These are phyloP conservation scores for Subanguina moxae DNA, from an alignment of 1,140 invertebrate species.

Conservation along the genomic window DNA sequence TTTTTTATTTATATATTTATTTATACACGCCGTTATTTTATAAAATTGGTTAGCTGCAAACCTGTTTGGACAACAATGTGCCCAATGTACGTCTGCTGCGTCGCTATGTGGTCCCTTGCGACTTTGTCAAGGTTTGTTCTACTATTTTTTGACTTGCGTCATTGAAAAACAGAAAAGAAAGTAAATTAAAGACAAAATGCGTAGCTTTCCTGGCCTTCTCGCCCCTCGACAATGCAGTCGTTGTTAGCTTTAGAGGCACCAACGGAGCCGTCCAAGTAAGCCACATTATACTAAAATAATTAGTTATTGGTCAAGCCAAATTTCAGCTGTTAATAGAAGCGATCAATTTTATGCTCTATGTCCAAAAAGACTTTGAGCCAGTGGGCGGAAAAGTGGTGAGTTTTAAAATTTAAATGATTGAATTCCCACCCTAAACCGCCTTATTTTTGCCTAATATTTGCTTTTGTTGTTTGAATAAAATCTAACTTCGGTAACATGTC, in stretches of 20 bases:
- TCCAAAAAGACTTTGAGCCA: conserved; percentile 44
- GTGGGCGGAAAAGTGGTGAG: conserved; percentile 33
- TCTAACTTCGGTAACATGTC: too few relatives aligned
- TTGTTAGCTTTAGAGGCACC: conserved; percentile 38
- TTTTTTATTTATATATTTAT: too few relatives aligned
- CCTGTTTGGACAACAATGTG: conserved; percentile 37
- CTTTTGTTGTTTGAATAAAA: too few relatives aligned
- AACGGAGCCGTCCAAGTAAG: conserved; percentile 34
- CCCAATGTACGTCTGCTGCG: conserved; percentile 23
- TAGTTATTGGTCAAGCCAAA: neutral
- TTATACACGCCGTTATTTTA: too few relatives aligned
- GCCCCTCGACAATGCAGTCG: conserved; percentile 37
- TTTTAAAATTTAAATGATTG: too few relatives aligned
- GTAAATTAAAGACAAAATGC: conserved; percentile 30
- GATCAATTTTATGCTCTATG: conserved; percentile 39
- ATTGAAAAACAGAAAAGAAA: neutral
- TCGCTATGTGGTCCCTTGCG: conserved; percentile 36
- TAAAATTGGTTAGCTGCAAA: conserved; percentile 35
- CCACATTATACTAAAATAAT: conserved; percentile 6
- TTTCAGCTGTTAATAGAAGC: conserved; percentile 44
- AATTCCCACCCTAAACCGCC: too few relatives aligned
- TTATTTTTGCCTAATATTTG: too few relatives aligned
- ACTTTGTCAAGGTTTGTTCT: conserved; percentile 29
- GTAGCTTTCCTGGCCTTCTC: conserved; percentile 43
- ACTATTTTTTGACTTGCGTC: conserved; percentile 7